A percentile compares a stretch with the other conserved stretches of the same genome.
Conservation (phyloP, 2,113 vertebrate genomes). For the Erpornis zantholeuca region DNA sequence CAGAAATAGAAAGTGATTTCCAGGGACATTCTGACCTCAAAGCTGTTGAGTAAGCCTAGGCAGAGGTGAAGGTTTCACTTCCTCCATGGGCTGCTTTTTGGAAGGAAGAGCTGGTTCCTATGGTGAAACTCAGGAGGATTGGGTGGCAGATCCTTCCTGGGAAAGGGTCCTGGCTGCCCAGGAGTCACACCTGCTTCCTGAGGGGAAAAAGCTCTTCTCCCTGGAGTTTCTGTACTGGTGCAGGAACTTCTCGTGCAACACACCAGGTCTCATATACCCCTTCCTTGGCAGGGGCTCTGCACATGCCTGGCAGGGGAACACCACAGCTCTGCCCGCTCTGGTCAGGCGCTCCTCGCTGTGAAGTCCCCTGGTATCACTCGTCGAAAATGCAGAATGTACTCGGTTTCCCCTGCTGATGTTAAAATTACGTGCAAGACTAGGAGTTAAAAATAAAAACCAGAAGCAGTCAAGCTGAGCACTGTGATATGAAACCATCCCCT, state of each 20-base stretch:
- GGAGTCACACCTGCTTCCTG: neutral
- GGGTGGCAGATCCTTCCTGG: neutral
- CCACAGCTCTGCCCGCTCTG: neutral
- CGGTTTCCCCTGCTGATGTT: neutral
- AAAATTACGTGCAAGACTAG: neutral
- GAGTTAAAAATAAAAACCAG: neutral
- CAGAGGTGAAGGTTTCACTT: neutral
- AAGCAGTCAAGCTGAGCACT: neutral
- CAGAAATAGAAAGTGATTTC: constrained; percentile 21
- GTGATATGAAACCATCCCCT: neutral
- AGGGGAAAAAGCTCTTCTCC: neutral
- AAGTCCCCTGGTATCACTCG: rapidly evolving
- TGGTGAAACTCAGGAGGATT: neutral
- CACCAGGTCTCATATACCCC: neutral
- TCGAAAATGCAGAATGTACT: neutral
- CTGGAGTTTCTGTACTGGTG: neutral
- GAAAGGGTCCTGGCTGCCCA: neutral
- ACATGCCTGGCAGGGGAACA: neutral
- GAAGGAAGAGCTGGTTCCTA: neutral
- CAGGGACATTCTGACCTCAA: neutral
- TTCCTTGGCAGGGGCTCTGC: neutral
- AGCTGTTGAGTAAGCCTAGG: neutral
- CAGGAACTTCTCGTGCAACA: neutral
- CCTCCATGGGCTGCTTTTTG: neutral
- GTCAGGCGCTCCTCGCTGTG: neutral